Evolutionary conservation across 1,140 invertebrate species (phyloP).

Genomic region (Tribolium castaneum): DNA sequence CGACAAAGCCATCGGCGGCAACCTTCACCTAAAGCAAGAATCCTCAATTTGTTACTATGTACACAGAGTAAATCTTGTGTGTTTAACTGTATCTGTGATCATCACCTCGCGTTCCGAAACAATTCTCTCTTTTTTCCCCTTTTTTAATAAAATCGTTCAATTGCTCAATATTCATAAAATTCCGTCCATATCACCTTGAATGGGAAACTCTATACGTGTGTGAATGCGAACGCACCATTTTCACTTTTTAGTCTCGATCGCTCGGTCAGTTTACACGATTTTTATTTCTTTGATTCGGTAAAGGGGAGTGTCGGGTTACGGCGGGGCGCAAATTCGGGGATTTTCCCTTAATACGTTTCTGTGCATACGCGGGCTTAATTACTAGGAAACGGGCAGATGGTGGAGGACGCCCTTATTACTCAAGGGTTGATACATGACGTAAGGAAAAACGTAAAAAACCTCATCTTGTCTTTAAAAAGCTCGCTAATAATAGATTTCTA

Average conservation of each 20-base stretch:
- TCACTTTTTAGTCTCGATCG: constrained; percentile 26
- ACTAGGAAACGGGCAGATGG: not conserved
- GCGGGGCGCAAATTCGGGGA: not conserved
- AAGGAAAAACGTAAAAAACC: not conserved
- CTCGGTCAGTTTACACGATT: constrained; percentile 26
- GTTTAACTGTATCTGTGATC: constrained; percentile 13
- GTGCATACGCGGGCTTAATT: not conserved
- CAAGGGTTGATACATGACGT: not conserved
- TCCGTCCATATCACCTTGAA: constrained; percentile 23
- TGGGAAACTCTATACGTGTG: constrained; percentile 29
- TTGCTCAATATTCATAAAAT: constrained; percentile 20
- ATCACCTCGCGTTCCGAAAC: not conserved
- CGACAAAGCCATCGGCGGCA: constrained; percentile 16
- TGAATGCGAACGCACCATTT: constrained; percentile 28
- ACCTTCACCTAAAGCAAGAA: constrained; percentile 32
- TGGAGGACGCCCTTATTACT: not conserved
- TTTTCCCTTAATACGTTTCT: not conserved
- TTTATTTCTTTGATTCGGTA: constrained; percentile 32
- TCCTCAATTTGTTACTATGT: constrained; percentile 35
- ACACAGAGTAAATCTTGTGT: constrained; percentile 8
- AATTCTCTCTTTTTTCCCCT: not conserved
- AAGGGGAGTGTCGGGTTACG: constrained; percentile 14
- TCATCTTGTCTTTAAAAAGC: not conserved
- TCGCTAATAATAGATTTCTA: not conserved
- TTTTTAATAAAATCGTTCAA: not conserved